Evolutionary conservation across 1,140 invertebrate species (phyloP), one percentile per base, ranked within the genome.

Genomic region (Magallana gigas): DNA sequence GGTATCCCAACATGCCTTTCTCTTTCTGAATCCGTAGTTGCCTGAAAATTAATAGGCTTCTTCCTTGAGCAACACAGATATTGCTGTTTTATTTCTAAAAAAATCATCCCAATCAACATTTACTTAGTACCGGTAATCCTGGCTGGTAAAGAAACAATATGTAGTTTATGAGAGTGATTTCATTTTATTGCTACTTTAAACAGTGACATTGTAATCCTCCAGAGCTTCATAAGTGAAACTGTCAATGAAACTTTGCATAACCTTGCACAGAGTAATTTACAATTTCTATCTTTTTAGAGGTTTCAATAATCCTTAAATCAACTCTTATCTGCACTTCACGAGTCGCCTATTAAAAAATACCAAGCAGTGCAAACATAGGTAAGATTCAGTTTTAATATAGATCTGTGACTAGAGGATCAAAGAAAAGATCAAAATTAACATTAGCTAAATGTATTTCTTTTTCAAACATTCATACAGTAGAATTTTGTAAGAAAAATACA

Each of bases 11-110:
- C 14, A 76, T 91, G 71, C 29, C 81, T 91, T 36, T 92, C 90
- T 71, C 91, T 92, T 57, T 93, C 91, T 8, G 91, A 90, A 11
- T 91, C 90, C n/a, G 85, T 88, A 18, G 86, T 88, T 23, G 90
- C 57, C 91, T 92, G 84, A 16, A 16, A 16, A 64, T 1, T 16
- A 64, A n/a, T 7, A 16, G 18, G 16, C 7, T 64, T n/a, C 16
- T 64, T 16, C 16, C 60, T 18, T 64, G 12, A n/a, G 18, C 16
- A 64, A n/a, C 14, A 16, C 16, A n/a, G 60, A 64, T 8, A 64
- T 14, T 64, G 14, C 18, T 64, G 60, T 16, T 18, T 64, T 64
- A n/a, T 16, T 16, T 16, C 60, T 16, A 64, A 76, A 8, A 76
- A 18, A 76, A 29, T 29, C 23, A 76, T 48, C 36, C 23, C 18